These are phyloP conservation scores for Diprion similis DNA, from an alignment of 1,140 invertebrate genomes.

Conservation along the genomic window DNA sequence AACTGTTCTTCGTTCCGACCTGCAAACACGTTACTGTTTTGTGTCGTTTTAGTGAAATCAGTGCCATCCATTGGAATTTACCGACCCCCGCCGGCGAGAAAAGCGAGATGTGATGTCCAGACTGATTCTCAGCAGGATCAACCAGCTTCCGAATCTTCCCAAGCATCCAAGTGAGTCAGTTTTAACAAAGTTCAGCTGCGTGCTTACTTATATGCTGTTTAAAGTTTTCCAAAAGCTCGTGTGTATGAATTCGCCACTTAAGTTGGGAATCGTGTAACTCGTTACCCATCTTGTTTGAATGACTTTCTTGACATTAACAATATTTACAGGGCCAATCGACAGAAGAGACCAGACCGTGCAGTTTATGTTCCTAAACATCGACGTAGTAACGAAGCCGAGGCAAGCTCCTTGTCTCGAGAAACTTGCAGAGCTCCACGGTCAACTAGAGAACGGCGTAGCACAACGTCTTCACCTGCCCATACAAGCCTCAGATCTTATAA, in stretches of 20 bases:
- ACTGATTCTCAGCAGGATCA: slow-evolving; percentile 10
- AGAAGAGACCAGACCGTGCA: slow-evolving; percentile 76
- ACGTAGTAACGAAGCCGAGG: slow-evolving; percentile 62
- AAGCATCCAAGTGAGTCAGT: neutral
- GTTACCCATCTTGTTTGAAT: no score
- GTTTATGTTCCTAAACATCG: slow-evolving; percentile 79
- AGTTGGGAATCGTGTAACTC: no score
- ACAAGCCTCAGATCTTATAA: neutral
- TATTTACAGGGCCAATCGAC: slow-evolving; percentile 46
- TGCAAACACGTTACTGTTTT: slow-evolving; percentile 13
- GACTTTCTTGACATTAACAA: no score
- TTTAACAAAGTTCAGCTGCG: no score
- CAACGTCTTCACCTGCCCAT: neutral
- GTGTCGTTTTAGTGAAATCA: slow-evolving; percentile 46
- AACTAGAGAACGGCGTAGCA: neutral
- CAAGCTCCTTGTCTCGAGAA: slow-evolving; percentile 16
- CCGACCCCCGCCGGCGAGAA: slow-evolving; percentile 55
- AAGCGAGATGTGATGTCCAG: slow-evolving; percentile 31
- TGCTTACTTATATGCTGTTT: no score
- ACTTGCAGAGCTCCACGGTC: neutral
- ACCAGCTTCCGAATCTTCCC: neutral
- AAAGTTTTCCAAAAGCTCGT: no score
- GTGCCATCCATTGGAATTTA: slow-evolving; percentile 53
- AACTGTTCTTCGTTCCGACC: slow-evolving; percentile 13
- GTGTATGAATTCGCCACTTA: no score